phyloP scores from a whole-genome alignment of 2,797 vertebrate species.

The Sebastolobus alascanus region DNA sequence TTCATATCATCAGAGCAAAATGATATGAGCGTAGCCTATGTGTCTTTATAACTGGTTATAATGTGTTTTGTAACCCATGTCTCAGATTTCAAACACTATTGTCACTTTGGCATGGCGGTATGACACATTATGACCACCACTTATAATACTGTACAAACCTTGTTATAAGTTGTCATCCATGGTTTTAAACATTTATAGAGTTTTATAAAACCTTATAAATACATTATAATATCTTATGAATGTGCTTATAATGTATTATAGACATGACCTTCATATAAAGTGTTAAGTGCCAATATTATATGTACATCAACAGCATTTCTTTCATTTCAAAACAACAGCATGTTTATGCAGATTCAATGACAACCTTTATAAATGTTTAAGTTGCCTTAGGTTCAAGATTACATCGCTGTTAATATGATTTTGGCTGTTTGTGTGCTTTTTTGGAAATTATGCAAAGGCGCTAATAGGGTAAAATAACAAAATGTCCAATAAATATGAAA shows the following conservation, averaged over 20 bases:
- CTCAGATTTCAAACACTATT: neutral
- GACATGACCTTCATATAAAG: neutral
- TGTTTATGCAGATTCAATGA: no score
- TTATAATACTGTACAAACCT: neutral
- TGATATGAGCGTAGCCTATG: neutral
- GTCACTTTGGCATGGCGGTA: accelerated
- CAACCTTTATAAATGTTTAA: no score
- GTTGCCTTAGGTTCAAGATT: no score
- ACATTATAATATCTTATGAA: neutral
- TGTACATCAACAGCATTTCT: no score
- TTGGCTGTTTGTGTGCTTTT: no score
- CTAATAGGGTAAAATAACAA: no score
- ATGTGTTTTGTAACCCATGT: neutral
- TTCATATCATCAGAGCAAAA: no score
- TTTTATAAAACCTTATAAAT: neutral
- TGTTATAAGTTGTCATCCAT: no score
- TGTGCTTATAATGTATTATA: neutral
- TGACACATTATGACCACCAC: neutral
- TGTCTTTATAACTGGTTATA: neutral
- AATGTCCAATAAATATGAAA: no score
- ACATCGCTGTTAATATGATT: no score
- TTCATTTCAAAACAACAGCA: no score
- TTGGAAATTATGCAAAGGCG: no score
- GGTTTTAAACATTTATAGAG: neutral
- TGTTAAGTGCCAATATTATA: neutral